Conservation (phyloP, 2,888 invertebrate genomes). For the Neelides folsomi region DNA sequence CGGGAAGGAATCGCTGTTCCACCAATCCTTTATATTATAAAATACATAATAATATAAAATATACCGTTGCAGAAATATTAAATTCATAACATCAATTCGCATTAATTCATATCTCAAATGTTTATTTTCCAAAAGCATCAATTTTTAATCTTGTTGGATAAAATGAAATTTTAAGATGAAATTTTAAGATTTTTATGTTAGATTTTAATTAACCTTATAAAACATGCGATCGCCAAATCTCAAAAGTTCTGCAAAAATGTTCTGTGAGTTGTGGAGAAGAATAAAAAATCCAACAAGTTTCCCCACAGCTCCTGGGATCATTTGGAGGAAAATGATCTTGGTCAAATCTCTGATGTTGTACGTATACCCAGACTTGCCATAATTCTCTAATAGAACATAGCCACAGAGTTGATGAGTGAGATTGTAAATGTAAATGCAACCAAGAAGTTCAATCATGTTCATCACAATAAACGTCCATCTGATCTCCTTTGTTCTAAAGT, state of each 20-base stretch:
- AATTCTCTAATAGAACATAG: constrained; percentile 12
- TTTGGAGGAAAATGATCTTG: constrained; percentile 31
- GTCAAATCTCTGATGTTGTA: constrained; percentile 1
- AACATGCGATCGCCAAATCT: constrained; percentile 73
- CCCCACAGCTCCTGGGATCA: constrained; percentile 54
- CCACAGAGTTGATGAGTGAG: constrained; percentile 44
- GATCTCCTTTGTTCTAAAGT: constrained; percentile 53
- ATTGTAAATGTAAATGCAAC: constrained; percentile 64
- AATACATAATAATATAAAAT: neutral
- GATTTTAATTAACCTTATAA: constrained; percentile 53
- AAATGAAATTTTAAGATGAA: too few relatives aligned
- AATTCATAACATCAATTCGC: neutral
- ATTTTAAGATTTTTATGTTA: too few relatives aligned
- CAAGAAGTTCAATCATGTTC: constrained; percentile 60
- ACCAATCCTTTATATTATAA: constrained; percentile 61
- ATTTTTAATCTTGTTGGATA: too few relatives aligned
- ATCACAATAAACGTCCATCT: constrained; percentile 58
- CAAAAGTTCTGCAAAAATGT: constrained; percentile 76
- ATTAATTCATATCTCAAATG: too few relatives aligned
- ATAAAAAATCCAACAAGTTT: constrained; percentile 68
- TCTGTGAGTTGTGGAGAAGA: constrained; percentile 77
- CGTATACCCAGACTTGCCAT: constrained; percentile 9
- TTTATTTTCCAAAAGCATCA: too few relatives aligned
- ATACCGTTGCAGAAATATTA: neutral
- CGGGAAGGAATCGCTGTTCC: constrained; percentile 72